Evolutionary conservation across 2,113 vertebrate genomes (phyloP), one percentile per base, ranked within the genome.

Genomic region (Holacanthus passer): DNA sequence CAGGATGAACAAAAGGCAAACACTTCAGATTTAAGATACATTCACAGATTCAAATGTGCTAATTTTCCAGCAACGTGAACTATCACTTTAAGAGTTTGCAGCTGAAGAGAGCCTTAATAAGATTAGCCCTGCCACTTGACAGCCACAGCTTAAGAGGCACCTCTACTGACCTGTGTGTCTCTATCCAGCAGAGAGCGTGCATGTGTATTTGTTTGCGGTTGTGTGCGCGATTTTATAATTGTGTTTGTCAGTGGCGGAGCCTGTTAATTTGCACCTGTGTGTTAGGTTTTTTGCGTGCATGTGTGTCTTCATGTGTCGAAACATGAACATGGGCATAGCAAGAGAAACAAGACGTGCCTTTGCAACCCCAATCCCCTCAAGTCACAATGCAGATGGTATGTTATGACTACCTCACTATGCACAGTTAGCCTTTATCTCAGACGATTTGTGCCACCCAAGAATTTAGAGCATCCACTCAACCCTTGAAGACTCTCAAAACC

Each of bases 41-140:
- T 45, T 14, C 66, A 62, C 53, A 7, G 12, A 71, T 69, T 83
- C 6, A 68, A 78, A 85, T 66, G 27, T 19, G 22, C 6, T 24
- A 53, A 48, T 47, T 60, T 82, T 73, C 35, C 45, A 53, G 19
- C 31, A 48, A 64, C 75, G 70, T 87, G 75, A 90, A 75, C 59
- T 74, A 77, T 86, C 75, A 50, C 85, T 87, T 93, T 91, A 93
- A 88, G 79, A 79, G 64, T 77, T 52, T 73, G 50, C 45, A 47
- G 86, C 73, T 82, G 75, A 89, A 81, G 89, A 86, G 83, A 91
- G 84, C 55, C 81, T 90, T 93, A 93, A 94, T 91, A 74, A 87
- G 92, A 94, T 94, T 94, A 94, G 69, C 74, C 75, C 87, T 88
- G 91, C 86, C 87, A 91, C 88, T 93, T 89, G 87, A 92, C 87